Conservation (phyloP, 2,113 vertebrate species). For the Pionites leucogaster region DNA sequence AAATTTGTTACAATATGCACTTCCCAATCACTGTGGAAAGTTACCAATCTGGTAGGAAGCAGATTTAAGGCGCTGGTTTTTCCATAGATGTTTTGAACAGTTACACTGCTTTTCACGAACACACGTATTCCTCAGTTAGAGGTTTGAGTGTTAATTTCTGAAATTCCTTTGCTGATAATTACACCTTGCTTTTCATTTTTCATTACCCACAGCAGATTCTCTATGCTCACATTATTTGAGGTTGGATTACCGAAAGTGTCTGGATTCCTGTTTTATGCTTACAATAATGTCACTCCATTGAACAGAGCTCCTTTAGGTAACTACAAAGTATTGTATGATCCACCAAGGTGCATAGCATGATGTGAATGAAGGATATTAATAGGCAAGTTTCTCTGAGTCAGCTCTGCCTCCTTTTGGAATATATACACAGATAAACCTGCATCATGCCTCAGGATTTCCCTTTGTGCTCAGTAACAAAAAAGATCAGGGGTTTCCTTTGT, state of each 20-base stretch:
- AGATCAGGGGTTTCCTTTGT: background rate
- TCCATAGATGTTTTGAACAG: background rate
- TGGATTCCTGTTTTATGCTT: background rate
- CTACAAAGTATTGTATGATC: background rate
- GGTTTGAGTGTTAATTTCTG: background rate
- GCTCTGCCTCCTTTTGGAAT: background rate
- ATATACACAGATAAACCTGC: background rate
- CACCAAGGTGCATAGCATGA: background rate
- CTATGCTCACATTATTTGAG: background rate
- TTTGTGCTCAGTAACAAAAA: background rate
- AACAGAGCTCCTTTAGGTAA: background rate
- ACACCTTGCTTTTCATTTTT: background rate
- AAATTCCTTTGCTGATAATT: background rate
- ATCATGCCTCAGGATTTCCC: background rate
- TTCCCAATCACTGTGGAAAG: background rate
- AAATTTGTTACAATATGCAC: background rate
- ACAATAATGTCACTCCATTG: background rate
- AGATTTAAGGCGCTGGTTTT: background rate
- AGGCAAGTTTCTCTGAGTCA: background rate
- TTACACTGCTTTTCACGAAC: background rate
- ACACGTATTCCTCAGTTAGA: background rate
- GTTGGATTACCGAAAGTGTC: background rate
- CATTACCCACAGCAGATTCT: background rate
- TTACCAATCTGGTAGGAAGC: background rate
- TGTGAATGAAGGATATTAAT: background rate